Evolutionary conservation across 2,797 vertebrate genomes (phyloP), one percentile per base, ranked within the genome.

Genomic region (Morelia viridis): DNA sequence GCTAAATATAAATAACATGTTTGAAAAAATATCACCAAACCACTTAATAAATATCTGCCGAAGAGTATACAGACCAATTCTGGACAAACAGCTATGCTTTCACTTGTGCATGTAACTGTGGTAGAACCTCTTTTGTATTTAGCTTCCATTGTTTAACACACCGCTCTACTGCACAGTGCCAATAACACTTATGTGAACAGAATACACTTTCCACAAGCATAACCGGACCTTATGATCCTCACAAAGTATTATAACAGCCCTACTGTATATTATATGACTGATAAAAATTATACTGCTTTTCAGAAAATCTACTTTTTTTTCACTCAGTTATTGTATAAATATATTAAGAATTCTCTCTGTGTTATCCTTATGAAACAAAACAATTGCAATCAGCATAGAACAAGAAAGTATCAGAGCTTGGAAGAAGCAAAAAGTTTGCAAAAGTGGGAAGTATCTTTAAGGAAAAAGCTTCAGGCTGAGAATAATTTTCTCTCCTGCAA

Each of bases 1-100:
- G 35, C 35, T 41, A 92, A 96, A 92, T 89, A 35, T 71, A 58
- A 76, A 80, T 56, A 31, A 89, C 28, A 71, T 7, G 12, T 80
- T 57, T 24, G 58, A 46, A 71, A 56, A 71, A 57, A 24, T 35
- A 26, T 1, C 11, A 61, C 26, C n/a, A 22, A 46, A 28, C 22
- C 24, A 31, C 68, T 41, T 56, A 12, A 57, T 56, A 57, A 41
- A 58, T 71, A 58, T 56, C 22, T 56, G 50, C 50, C 56, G 17
- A 68, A 56, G 17, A 88, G 10, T 53, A 41, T 46, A 24, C 19
- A 46, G 76, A 4, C 46, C 41, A 80, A 80, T 80, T 80, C 24
- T 46, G 19, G 41, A 80, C 1, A 46, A 80, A 80, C 46, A 46
- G 19, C 76, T 46, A 46, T 68, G 28, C 17, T 31, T 65, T 65